Conservation (phyloP, 2,888 invertebrate species). For the Linyphia triangularis region DNA sequence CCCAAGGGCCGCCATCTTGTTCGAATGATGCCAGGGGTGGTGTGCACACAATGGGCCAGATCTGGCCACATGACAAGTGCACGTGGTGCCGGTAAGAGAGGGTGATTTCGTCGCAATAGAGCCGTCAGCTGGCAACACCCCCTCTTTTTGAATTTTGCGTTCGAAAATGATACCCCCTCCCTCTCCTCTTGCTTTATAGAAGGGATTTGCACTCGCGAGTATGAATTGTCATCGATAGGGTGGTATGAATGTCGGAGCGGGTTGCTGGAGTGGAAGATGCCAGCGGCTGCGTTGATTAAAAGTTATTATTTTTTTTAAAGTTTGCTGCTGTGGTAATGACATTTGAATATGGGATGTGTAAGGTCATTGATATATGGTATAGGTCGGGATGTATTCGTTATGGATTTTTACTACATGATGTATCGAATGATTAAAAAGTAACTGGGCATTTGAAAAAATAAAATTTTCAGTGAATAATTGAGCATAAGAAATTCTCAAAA, state of each 20-base stretch:
- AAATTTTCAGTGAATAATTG: too few relatives aligned
- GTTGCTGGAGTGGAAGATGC: neutral
- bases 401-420: too few relatives aligned
- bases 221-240: slow-evolving; percentile 49
- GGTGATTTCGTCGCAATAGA: slow-evolving; percentile 56
- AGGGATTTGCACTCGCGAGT: slow-evolving; percentile 38
- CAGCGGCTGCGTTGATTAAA: too few relatives aligned
- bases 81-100: slow-evolving; percentile 69
- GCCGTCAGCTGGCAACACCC: slow-evolving; percentile 64
- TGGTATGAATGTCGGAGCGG: neutral
- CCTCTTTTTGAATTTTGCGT: slow-evolving; percentile 39
- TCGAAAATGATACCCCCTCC: slow-evolving; percentile 57
- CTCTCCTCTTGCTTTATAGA: neutral
- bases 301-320: too few relatives aligned
- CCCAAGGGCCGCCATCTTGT: slow-evolving; percentile 65
- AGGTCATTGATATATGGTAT: too few relatives aligned
- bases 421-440: too few relatives aligned
- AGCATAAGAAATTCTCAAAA: too few relatives aligned
- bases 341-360: too few relatives aligned
- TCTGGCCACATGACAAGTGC: slow-evolving; percentile 73
- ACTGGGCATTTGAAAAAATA: too few relatives aligned
- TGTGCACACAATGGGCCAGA: slow-evolving; percentile 67
- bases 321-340: too few relatives aligned
- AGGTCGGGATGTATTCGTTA: too few relatives aligned
- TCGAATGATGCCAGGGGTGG: slow-evolving; percentile 71